Percentiles rank a stretch among this genome's conserved stretches.
phyloP scores from a whole-genome alignment of 2,888 invertebrate species.

The Lepidocyrtinus sp. region DNA sequence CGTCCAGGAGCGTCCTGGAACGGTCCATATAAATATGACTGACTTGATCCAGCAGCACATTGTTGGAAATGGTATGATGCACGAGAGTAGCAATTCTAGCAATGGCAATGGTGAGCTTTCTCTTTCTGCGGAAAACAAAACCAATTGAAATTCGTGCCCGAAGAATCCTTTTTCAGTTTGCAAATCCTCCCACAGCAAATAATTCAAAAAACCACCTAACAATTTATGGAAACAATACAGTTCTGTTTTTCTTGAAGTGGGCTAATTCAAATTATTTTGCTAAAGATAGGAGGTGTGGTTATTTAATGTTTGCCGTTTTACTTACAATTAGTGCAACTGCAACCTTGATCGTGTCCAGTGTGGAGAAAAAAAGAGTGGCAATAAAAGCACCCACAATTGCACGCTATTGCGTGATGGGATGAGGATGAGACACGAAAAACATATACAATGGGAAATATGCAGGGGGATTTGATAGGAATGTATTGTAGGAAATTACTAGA shows the following conservation, averaged over 20 bases:
- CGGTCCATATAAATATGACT: slow-evolving; percentile 93
- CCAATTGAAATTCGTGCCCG: not conserved
- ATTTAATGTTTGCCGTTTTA: no score
- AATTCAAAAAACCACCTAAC: no score
- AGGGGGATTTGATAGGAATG: no score
- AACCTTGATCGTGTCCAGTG: slow-evolving; percentile 32
- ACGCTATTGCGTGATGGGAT: slow-evolving; percentile 12
- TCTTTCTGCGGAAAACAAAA: no score
- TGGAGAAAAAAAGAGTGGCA: not conserved
- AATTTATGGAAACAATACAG: no score
- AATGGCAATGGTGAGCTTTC: slow-evolving; percentile 50
- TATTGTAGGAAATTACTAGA: not conserved
- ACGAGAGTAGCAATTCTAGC: slow-evolving; percentile 1
- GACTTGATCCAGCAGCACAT: slow-evolving; percentile 91
- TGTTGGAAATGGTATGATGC: slow-evolving; percentile 83
- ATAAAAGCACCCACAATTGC: not conserved
- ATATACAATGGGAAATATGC: no score
- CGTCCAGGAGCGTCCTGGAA: slow-evolving; percentile 87
- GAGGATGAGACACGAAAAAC: not conserved
- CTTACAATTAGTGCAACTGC: slow-evolving; percentile 11
- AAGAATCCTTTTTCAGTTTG: not conserved
- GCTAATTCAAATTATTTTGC: no score
- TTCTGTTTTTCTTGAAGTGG: no score
- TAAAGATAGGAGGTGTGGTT: no score
- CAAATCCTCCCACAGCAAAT: not conserved